These are phyloP conservation scores for Podarcis raffonei DNA, from an alignment of 2,113 vertebrate species.

Conservation along the genomic window DNA sequence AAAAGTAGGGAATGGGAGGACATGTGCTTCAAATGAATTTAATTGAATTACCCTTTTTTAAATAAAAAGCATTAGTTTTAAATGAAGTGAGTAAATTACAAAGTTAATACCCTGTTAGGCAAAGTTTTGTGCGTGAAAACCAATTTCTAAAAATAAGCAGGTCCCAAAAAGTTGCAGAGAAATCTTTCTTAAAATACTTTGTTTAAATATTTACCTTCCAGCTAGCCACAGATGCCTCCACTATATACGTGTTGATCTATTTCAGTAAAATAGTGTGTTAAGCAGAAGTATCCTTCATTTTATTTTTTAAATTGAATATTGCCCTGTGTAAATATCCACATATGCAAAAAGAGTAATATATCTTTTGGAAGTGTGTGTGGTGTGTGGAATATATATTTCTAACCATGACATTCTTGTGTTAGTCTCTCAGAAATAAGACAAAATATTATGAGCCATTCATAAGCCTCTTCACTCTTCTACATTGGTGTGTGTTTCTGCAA, in stretches of 20 bases:
- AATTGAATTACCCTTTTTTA: neutral
- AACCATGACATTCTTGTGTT: neutral
- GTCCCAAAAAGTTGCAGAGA: neutral
- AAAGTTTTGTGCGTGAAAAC: neutral
- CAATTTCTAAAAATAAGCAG: neutral
- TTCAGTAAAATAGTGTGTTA: neutral
- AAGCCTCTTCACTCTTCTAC: neutral
- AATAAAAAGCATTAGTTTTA: neutral
- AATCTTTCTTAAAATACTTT: neutral
- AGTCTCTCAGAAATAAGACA: neutral
- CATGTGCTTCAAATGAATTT: neutral
- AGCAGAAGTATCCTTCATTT: neutral
- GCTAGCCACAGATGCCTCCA: neutral
- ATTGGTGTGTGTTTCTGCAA: neutral
- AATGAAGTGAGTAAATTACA: neutral
- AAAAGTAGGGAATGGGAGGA: neutral
- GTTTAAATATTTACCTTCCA: neutral
- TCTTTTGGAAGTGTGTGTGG: neutral
- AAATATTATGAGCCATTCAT: neutral
- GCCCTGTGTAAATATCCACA: neutral
- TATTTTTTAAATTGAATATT: neutral
- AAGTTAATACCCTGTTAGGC: neutral
- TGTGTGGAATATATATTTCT: neutral
- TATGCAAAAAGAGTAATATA: neutral
- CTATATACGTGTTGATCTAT: neutral